phyloP scores from a whole-genome alignment of 2,888 invertebrate species.

The Thereva unica region DNA sequence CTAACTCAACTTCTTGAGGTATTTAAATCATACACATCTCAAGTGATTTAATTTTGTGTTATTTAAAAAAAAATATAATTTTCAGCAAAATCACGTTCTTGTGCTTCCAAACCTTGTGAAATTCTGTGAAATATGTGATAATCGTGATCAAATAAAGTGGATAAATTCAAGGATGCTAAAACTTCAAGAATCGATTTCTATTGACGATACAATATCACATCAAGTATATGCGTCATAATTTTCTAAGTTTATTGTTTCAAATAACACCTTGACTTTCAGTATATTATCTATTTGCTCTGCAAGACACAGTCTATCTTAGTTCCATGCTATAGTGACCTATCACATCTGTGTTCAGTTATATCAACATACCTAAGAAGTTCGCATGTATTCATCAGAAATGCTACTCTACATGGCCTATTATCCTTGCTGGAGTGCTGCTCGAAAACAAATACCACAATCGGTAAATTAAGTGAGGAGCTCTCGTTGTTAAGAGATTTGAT shows the following conservation, averaged over 20 bases:
- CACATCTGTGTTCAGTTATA: conserved; percentile 54
- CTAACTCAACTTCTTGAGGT: conserved; percentile 72
- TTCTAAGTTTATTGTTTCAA: conserved; percentile 16
- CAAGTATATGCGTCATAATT: conserved; percentile 55
- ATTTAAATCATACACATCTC: conserved; percentile 40
- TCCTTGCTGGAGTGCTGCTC: conserved; percentile 57
- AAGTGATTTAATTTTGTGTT: background rate
- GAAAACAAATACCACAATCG: conserved; percentile 57
- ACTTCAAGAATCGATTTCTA: conserved; percentile 67
- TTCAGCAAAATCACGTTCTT: conserved; percentile 60
- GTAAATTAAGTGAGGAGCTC: conserved; percentile 58
- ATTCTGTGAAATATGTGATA: conserved; percentile 77
- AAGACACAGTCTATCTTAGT: conserved; percentile 57
- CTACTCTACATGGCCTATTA: conserved; percentile 56
- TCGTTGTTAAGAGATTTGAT: conserved; percentile 55
- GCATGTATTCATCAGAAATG: conserved; percentile 57
- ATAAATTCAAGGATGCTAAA: conserved; percentile 74
- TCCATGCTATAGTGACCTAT: conserved; percentile 55
- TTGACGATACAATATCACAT: conserved; percentile 77
- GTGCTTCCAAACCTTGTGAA: conserved; percentile 69
- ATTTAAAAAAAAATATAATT: conserved; percentile 3
- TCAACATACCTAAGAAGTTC: conserved; percentile 57
- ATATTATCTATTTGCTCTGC: conserved; percentile 58
- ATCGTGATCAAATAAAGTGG: conserved; percentile 77
- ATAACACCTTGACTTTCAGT: conserved; percentile 46